These are phyloP conservation scores for Melanocharis versteri DNA, from an alignment of 2,113 vertebrate species.

Conservation along the genomic window DNA sequence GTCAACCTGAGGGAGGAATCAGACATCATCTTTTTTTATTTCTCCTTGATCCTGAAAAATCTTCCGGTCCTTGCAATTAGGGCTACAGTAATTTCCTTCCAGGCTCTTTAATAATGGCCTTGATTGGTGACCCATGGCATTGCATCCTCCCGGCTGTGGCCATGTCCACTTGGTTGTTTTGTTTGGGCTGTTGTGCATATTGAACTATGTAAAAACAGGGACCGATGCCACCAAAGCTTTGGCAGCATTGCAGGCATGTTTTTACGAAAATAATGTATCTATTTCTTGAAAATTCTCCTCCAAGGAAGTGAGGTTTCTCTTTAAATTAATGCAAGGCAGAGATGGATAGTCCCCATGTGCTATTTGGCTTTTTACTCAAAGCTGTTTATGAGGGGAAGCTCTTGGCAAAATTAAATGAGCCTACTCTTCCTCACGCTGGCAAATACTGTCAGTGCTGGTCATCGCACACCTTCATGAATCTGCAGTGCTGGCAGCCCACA, in stretches of 20 bases:
- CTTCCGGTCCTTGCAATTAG: background rate
- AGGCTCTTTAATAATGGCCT: background rate
- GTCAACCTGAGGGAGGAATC: background rate
- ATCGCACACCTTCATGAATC: background rate
- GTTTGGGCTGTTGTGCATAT: background rate
- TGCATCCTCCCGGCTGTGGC: background rate
- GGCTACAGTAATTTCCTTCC: background rate
- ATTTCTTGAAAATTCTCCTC: slow-evolving; percentile 21
- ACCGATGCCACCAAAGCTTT: background rate
- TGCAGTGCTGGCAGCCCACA: background rate
- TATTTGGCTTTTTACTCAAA: slow-evolving; percentile 21
- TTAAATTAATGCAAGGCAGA: slow-evolving; percentile 32
- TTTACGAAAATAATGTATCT: background rate
- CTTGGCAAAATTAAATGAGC: slow-evolving; percentile 35
- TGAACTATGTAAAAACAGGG: background rate
- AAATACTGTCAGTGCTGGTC: background rate
- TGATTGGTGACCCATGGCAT: background rate
- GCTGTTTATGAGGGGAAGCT: slow-evolving; percentile 33
- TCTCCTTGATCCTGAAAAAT: background rate
- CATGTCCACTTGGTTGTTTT: background rate
- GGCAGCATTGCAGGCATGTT: background rate
- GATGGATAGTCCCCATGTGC: slow-evolving; percentile 6
- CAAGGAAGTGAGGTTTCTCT: slow-evolving; percentile 6
- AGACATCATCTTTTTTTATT: background rate
- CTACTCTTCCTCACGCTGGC: slow-evolving; percentile 2